phyloP scores from a whole-genome alignment of 2,113 vertebrate genomes.

The Ciconia stormi region DNA sequence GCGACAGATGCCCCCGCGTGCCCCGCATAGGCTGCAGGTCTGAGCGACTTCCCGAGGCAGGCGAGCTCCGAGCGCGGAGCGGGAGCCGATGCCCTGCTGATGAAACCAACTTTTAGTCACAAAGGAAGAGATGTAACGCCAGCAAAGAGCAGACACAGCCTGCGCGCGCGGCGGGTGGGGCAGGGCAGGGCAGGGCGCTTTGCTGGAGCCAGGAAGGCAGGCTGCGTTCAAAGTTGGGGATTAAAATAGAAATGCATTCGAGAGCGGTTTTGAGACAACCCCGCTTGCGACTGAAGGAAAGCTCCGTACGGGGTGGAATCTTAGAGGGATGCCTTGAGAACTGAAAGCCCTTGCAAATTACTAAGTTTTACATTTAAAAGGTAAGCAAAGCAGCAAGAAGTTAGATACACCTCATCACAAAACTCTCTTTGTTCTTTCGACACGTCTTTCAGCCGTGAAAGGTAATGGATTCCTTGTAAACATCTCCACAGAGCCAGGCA shows the following conservation, averaged over 20 bases:
- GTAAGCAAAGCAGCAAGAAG: conserved; percentile 58
- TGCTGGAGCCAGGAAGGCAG: conserved; percentile 55
- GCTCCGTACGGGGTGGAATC: not conserved
- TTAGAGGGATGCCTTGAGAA: conserved; percentile 27
- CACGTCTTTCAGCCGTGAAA: not conserved
- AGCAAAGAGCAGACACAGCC: conserved; percentile 2
- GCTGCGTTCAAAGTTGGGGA: conserved; percentile 36
- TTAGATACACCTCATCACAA: conserved; percentile 44
- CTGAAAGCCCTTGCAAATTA: conserved; percentile 44
- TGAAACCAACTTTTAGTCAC: not conserved
- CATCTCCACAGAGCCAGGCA: not conserved
- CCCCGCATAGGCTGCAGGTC: not conserved
- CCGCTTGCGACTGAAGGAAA: not conserved
- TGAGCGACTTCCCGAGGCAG: not conserved
- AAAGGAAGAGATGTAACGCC: not conserved
- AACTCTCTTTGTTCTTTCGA: conserved; percentile 54
- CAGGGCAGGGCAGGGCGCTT: not conserved
- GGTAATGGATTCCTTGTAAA: conserved; percentile 23
- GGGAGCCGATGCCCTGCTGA: not conserved
- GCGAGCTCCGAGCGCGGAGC: not conserved
- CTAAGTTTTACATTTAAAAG: conserved; percentile 58
- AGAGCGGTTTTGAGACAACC: conserved; percentile 31
- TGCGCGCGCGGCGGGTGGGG: conserved; percentile 22
- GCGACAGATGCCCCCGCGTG: not conserved
- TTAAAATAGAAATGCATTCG: conserved; percentile 32